Evolutionary conservation across 2,797 vertebrate species (phyloP), one percentile per base, ranked within the genome.

Genomic region (Anabacerthia variegaticeps): DNA sequence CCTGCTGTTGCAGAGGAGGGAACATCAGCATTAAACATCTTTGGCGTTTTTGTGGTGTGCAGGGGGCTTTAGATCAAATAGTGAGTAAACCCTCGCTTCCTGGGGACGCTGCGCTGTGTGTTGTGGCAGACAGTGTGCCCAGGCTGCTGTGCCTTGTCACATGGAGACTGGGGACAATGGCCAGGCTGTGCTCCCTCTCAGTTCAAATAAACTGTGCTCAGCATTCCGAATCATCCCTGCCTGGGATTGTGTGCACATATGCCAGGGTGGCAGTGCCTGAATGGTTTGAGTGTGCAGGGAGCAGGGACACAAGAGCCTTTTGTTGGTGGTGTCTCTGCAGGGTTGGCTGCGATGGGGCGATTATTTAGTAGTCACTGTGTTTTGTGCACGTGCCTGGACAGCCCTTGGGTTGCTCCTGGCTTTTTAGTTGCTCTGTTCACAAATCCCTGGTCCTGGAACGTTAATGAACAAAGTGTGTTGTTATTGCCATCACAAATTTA

Each of bases 61-160:
- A 4, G 52, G 56, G 62, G 2, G 0, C 12, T 61, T 92, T 41
- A 27, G 49, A 28, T 51, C 27, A 37, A 58, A 68, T 32, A 27
- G 10, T 27, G 44, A n/a, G 10, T 2, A 0, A 65, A 18, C 39
- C 59, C 36, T 37, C 23, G 4, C 16, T 86, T 24, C 49, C 43
- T 54, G 54, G 88, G 32, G 5, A 3, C 30, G 89, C 2, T 30
- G 69, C 19, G 6, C 48, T 0, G 0, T 4, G 9, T 37, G 55
- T 11, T 41, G 43, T 59, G 66, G 46, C 81, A 72, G 49, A 7
- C 68, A 32, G 39, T 4, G 21, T 9, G 52, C 81, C 73, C 18
- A 51, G 55, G 58, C 27, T 66, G 69, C 39, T 30, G 44, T 48
- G 73, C 1, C 3, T 30, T 52, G 7, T 10, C 62, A 14, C 37